A percentile compares a stretch with the other conserved stretches of the same genome.
These are phyloP conservation scores for Syncerus caffer DNA, from an alignment of 2,797 vertebrate species.

Conservation along the genomic window DNA sequence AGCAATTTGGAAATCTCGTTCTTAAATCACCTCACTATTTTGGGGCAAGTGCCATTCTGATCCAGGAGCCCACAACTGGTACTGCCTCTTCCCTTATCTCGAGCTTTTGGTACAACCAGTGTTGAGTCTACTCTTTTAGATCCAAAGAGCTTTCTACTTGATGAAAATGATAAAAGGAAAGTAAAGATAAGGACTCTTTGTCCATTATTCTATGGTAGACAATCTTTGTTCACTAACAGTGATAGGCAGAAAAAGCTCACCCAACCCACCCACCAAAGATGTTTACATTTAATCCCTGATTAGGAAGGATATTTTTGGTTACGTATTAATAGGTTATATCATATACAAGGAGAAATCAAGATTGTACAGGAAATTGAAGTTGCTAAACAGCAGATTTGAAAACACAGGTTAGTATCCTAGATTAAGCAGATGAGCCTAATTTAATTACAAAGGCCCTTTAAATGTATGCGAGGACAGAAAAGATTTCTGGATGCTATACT, in stretches of 20 bases:
- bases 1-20: not conserved
- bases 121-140: not conserved
- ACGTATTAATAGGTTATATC: not conserved
- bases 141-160: not conserved
- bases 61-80: not conserved
- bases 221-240: not conserved
- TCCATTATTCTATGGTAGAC: not conserved
- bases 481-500: not conserved
- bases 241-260: not conserved
- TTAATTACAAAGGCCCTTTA: not conserved
- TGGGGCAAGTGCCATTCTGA: not conserved
- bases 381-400: not conserved
- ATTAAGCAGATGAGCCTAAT: not conserved
- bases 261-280: not conserved
- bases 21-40: constrained; percentile 1
- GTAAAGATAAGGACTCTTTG: not conserved
- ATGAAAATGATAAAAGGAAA: not conserved
- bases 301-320: not conserved
- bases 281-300: not conserved
- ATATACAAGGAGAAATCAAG: not conserved
- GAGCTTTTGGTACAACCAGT: not conserved
- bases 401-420: not conserved
- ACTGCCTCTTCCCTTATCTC: not conserved
- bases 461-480: not conserved
- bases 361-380: not conserved